Evolutionary conservation across 2,113 vertebrate genomes (phyloP).

Genomic region (Trematomus loennbergii): DNA sequence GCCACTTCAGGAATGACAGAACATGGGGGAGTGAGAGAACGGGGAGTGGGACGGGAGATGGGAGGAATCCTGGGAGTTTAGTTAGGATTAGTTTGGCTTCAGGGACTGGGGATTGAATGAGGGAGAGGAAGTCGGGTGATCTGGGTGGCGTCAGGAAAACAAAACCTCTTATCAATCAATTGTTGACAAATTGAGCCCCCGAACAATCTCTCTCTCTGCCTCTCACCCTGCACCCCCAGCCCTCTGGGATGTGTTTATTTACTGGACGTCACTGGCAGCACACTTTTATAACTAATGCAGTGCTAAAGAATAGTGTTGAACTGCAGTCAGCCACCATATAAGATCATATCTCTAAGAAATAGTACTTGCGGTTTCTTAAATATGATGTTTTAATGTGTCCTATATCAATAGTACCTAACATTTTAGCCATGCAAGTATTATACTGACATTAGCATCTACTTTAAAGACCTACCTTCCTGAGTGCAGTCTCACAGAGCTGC

Average conservation of each 20-base stretch:
- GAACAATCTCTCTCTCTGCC: constrained; percentile 38
- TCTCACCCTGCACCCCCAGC: not conserved
- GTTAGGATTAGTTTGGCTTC: constrained; percentile 84
- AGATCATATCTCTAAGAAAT: not conserved
- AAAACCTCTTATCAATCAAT: constrained; percentile 81
- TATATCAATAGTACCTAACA: not conserved
- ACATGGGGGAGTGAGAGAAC: constrained; percentile 61
- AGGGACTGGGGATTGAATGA: constrained; percentile 75
- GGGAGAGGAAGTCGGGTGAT: constrained; percentile 68
- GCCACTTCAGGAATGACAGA: constrained; percentile 80
- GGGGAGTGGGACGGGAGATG: constrained; percentile 60
- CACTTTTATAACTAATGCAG: constrained; percentile 36
- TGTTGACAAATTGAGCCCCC: constrained; percentile 71
- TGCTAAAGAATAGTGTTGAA: not conserved
- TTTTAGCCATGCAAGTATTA: not conserved
- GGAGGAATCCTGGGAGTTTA: constrained; percentile 79
- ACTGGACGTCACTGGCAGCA: constrained; percentile 20
- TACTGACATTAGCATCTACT: not conserved
- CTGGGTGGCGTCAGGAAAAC: constrained; percentile 74
- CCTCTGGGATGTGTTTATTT: constrained; percentile 61
- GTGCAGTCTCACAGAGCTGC: too few relatives aligned
- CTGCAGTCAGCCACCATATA: too few relatives aligned
- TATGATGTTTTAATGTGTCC: not conserved
- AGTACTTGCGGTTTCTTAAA: not conserved
- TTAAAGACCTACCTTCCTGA: not conserved